Conservation (phyloP, 1,140 invertebrate genomes). For the Drosophila murphyi region DNA sequence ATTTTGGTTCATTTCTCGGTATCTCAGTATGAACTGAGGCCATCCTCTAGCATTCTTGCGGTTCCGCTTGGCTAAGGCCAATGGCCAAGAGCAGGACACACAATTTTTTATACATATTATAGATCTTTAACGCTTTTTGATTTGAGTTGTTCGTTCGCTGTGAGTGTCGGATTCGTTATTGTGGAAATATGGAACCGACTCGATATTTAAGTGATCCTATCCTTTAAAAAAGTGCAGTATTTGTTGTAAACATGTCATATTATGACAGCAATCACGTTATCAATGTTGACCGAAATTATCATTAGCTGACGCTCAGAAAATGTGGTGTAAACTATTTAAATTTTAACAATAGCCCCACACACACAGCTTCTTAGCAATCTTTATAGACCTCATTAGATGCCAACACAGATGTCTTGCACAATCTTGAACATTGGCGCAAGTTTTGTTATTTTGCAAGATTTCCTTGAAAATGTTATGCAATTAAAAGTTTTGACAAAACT, state of each 20-base stretch:
- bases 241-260: conserved; percentile 49
- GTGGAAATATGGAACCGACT: conserved; percentile 1
- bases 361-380: too few relatives aligned
- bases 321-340: too few relatives aligned
- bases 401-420: too few relatives aligned
- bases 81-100: conserved; percentile 57
- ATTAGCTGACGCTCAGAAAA: conserved; percentile 14
- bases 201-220: conserved; percentile 55
- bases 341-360: too few relatives aligned
- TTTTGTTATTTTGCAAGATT: too few relatives aligned
- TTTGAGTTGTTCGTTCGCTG: conserved; percentile 29
- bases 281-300: conserved; percentile 39
- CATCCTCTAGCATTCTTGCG: too few relatives aligned
- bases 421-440: too few relatives aligned
- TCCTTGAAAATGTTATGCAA: too few relatives aligned
- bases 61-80: conserved; percentile 48
- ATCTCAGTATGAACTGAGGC: too few relatives aligned
- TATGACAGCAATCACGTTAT: conserved; percentile 58
- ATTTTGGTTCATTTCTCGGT: conserved; percentile 25
- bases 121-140: neutral
- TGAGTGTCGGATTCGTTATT: conserved; percentile 52
- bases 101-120: conserved; percentile 40
- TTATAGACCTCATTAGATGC: too few relatives aligned
- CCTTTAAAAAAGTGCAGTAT: neutral
- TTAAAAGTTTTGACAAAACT: too few relatives aligned